A percentile compares a stretch with the other conserved stretches of the same genome.
These are phyloP conservation scores for Xestia c-nigrum DNA, from an alignment of 2,888 invertebrate genomes.

Conservation along the genomic window DNA sequence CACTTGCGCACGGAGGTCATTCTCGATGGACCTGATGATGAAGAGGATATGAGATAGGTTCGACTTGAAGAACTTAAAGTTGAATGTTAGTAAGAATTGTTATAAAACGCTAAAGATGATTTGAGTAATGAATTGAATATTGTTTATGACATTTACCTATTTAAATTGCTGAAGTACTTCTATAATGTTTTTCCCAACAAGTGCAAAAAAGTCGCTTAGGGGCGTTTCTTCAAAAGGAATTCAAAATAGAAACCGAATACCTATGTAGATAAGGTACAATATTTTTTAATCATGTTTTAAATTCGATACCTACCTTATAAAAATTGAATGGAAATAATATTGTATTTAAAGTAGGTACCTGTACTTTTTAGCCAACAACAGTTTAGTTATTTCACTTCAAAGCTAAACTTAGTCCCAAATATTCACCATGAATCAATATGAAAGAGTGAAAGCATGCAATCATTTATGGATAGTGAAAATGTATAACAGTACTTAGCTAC, in stretches of 20 bases:
- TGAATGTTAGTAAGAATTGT: background rate
- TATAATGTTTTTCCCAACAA: background rate
- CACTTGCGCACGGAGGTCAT: constrained; percentile 93
- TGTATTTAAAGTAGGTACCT: background rate
- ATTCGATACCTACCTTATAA: too few relatives aligned
- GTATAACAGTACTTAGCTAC: constrained; percentile 90
- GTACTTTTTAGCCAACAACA: background rate
- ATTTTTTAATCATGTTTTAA: background rate
- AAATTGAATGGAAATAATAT: background rate
- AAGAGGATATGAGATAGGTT: background rate
- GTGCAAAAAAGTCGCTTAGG: background rate
- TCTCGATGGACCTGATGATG: constrained; percentile 92
- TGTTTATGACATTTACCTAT: background rate
- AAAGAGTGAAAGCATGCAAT: background rate
- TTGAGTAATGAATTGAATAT: background rate
- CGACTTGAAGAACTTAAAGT: background rate
- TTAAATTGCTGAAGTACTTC: background rate
- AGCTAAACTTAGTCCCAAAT: background rate
- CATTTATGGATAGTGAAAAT: background rate
- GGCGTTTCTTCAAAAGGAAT: background rate
- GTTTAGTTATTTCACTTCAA: background rate
- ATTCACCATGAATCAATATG: background rate
- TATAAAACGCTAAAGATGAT: background rate
- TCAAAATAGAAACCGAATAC: background rate
- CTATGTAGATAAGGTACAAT: too few relatives aligned